These are phyloP conservation scores for Aricia agestis DNA, from an alignment of 1,140 invertebrate species.

Conservation along the genomic window DNA sequence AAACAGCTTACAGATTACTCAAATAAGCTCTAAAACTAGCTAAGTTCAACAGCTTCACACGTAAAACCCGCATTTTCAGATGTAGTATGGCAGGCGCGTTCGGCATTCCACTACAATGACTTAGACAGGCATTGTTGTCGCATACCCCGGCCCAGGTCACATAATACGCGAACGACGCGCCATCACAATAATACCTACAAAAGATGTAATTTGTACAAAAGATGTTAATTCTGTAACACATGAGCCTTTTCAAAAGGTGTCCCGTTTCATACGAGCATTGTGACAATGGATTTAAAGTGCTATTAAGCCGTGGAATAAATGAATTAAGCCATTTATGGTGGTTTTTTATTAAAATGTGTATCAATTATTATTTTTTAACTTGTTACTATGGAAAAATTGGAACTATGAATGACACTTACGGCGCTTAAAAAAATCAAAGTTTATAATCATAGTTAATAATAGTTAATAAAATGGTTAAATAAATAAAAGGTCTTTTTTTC, in stretches of 20 bases:
- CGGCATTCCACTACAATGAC: background rate
- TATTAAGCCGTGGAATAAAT: conserved; percentile 1
- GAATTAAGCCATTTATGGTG: conserved; percentile 2
- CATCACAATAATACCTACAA: background rate
- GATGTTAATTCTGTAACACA: background rate
- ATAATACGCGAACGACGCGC: background rate
- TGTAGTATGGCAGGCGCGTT: background rate
- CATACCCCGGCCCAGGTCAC: background rate
- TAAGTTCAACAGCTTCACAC: too few relatives aligned
- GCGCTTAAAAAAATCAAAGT: too few relatives aligned
- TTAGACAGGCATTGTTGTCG: background rate
- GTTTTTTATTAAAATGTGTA: background rate
- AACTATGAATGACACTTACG: too few relatives aligned
- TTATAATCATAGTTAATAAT: too few relatives aligned
- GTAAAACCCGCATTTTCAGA: background rate
- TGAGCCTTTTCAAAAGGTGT: conserved; percentile 8
- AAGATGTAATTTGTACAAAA: conserved; percentile 5
- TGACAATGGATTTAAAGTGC: conserved; percentile 9
- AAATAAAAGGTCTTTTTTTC: too few relatives aligned
- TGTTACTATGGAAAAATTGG: too few relatives aligned
- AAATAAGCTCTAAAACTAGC: too few relatives aligned
- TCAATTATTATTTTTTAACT: background rate
- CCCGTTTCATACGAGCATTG: background rate
- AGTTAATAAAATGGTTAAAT: too few relatives aligned
- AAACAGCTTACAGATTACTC: too few relatives aligned